phyloP scores from a whole-genome alignment of 2,888 invertebrate species.

The Odiellus spinosus region DNA sequence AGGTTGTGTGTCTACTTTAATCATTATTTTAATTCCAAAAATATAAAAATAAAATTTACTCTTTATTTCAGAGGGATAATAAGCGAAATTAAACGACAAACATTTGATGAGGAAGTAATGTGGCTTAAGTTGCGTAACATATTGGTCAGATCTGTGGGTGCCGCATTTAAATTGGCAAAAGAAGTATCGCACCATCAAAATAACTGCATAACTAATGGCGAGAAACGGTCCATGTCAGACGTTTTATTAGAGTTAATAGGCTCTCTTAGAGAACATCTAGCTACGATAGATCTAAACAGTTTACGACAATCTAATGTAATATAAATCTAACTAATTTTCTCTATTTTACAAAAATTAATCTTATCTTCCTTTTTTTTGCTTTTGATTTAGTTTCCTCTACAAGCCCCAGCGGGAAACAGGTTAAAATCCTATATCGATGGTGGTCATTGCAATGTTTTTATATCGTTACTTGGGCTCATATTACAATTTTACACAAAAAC shows the following conservation, averaged over 20 bases:
- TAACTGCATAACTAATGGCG: constrained; percentile 14
- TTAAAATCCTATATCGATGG: constrained; percentile 14
- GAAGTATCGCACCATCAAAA: constrained; percentile 7
- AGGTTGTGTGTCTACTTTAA: not conserved
- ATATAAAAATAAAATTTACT: no score
- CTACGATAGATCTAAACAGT: constrained; percentile 7
- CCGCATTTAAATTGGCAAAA: constrained; percentile 19
- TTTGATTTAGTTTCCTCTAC: constrained; percentile 13
- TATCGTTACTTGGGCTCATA: constrained; percentile 9
- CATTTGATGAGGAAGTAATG: constrained; percentile 4
- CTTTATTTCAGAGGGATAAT: no score
- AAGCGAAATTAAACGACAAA: no score
- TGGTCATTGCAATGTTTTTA: constrained; percentile 15
- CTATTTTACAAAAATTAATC: no score
- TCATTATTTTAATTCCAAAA: no score
- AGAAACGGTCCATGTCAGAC: constrained; percentile 10
- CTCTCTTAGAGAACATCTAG: constrained; percentile 9
- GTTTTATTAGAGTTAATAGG: constrained; percentile 10
- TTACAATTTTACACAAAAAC: no score
- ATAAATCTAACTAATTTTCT: no score
- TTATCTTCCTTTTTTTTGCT: not conserved
- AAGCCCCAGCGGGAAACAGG: constrained; percentile 15
- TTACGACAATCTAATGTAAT: not conserved
- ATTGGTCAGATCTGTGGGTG: constrained; percentile 27
- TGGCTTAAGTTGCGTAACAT: constrained; percentile 31